phyloP scores from a whole-genome alignment of 2,888 invertebrate species.

The Eurois occulta region DNA sequence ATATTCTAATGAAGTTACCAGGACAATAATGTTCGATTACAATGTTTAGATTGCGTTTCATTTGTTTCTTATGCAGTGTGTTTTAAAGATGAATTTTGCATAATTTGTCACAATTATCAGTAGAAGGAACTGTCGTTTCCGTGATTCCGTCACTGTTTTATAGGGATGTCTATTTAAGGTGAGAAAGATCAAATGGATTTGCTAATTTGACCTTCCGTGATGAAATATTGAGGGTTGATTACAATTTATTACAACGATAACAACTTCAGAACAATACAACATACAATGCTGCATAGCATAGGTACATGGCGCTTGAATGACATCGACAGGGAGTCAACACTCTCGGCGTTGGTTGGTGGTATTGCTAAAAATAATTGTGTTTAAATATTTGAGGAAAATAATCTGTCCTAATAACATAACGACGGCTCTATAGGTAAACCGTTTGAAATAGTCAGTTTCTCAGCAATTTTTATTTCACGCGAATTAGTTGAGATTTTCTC shows the following conservation, averaged over 20 bases:
- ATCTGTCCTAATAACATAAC: neutral
- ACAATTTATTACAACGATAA: neutral
- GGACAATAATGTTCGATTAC: conserved; percentile 5
- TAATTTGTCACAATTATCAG: neutral
- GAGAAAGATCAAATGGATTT: conserved; percentile 66
- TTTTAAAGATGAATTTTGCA: conserved; percentile 30
- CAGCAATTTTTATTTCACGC: conserved; percentile 14
- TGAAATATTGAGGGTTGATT: conserved; percentile 31
- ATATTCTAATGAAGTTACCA: conserved; percentile 8
- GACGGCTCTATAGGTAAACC: neutral
- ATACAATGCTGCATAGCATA: neutral
- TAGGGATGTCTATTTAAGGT: conserved; percentile 56
- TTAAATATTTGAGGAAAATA: too few species aligned
- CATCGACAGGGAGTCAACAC: too few species aligned
- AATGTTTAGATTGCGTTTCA: conserved; percentile 22
- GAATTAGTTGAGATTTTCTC: neutral
- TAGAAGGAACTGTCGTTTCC: conserved; percentile 60
- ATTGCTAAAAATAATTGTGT: neutral
- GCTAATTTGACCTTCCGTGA: conserved; percentile 64
- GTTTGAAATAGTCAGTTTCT: neutral
- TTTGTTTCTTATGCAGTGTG: neutral
- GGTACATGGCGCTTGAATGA: neutral
- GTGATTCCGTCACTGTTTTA: conserved; percentile 61
- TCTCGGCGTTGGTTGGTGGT: too few species aligned
- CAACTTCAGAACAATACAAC: neutral